phyloP scores from a whole-genome alignment of 1,140 invertebrate species.

The Hirudo medicinalis region DNA sequence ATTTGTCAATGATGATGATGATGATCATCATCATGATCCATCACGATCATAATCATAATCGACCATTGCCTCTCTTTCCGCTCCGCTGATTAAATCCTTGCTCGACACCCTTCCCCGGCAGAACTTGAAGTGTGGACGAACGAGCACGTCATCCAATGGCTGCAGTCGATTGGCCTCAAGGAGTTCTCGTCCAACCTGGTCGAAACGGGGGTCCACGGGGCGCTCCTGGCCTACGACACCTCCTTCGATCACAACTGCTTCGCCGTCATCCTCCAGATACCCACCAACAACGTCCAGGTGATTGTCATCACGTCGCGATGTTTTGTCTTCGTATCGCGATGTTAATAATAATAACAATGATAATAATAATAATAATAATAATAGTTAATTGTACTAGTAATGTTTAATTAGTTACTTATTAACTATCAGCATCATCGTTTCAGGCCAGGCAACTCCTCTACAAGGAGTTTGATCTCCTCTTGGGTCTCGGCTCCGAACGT shows the following conservation, averaged over 20 bases:
- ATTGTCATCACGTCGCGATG: too few species aligned
- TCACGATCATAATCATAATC: too few species aligned
- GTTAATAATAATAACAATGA: too few species aligned
- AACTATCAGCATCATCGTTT: too few species aligned
- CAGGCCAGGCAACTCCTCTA: not conserved
- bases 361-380: too few species aligned
- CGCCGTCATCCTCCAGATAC: constrained; percentile 1
- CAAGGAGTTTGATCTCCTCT: not conserved
- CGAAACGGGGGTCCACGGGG: constrained; percentile 95
- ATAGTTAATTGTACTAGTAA: too few species aligned
- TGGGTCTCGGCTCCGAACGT: not conserved
- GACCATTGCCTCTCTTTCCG: too few species aligned
- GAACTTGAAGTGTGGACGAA: constrained; percentile 98
- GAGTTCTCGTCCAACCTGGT: constrained; percentile 87
- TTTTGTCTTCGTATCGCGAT: too few species aligned
- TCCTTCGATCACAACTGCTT: constrained; percentile 58
- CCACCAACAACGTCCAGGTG: constrained; percentile 5
- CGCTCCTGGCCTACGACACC: constrained; percentile 87
- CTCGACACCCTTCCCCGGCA: constrained; percentile 29
- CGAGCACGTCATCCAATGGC: constrained; percentile 91
- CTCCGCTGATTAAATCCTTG: not conserved
- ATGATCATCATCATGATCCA: too few species aligned
- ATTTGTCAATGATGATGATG: too few species aligned
- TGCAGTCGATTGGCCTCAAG: constrained; percentile 80
- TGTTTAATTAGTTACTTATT: too few species aligned